These are phyloP conservation scores for Cheilinus undulatus DNA, from an alignment of 2,113 vertebrate species.

Conservation along the genomic window DNA sequence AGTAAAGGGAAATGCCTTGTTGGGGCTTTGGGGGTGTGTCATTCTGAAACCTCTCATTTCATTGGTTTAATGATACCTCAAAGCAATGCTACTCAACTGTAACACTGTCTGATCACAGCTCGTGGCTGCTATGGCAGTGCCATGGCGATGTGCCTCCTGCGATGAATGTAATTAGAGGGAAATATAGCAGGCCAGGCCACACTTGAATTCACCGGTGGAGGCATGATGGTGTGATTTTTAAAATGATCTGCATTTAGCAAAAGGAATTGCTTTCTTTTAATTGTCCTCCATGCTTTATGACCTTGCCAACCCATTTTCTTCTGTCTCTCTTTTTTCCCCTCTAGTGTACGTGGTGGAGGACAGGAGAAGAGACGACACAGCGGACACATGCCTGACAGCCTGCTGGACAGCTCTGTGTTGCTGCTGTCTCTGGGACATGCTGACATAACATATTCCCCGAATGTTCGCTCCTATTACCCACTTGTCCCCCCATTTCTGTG, in stretches of 20 bases:
- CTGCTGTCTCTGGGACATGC: constrained; percentile 98
- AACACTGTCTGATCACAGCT: constrained; percentile 27
- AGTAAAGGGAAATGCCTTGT: not conserved
- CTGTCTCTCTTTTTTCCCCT: constrained; percentile 1
- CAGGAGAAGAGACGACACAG: constrained; percentile 87
- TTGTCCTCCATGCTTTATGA: constrained; percentile 1
- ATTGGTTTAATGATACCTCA: constrained; percentile 2
- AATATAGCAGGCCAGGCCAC: constrained; percentile 49
- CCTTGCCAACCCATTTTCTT: not conserved
- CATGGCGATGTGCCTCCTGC: constrained; percentile 51
- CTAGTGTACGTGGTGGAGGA: constrained; percentile 95
- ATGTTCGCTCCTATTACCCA: constrained; percentile 24
- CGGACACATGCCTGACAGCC: constrained; percentile 91
- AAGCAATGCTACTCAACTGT: constrained; percentile 23
- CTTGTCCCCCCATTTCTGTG: constrained; percentile 49
- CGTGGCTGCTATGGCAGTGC: constrained; percentile 43
- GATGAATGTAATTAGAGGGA: constrained; percentile 54
- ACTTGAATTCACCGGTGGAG: constrained; percentile 36
- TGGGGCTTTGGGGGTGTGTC: not conserved
- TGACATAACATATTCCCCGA: constrained; percentile 84
- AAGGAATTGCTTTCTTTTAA: constrained; percentile 27
- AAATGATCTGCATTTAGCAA: constrained; percentile 13
- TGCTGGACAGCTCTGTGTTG: constrained; percentile 97
- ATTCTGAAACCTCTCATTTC: not conserved
- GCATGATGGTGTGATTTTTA: constrained; percentile 10